These are phyloP conservation scores for Acanthococcus lagerstroemiae DNA, from an alignment of 2,888 invertebrate species.

Conservation along the genomic window DNA sequence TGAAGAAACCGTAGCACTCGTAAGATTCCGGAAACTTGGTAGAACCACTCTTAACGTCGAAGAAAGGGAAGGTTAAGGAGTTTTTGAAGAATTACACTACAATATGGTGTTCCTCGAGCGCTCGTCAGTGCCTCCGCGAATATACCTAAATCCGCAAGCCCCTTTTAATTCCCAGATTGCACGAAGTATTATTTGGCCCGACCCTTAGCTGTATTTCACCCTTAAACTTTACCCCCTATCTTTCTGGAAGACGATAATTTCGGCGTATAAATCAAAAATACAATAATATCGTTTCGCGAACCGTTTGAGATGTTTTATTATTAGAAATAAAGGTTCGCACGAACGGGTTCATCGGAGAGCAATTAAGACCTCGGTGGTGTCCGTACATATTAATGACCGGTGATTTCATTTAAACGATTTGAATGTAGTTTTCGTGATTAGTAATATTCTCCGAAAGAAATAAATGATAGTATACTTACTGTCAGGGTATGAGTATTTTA, in stretches of 20 bases:
- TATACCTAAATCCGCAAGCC: constrained; percentile 21
- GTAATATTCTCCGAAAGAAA: too few species aligned
- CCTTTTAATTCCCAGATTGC: neutral
- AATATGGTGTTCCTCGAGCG: constrained; percentile 28
- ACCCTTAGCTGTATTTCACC: constrained; percentile 20
- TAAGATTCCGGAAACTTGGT: too few species aligned
- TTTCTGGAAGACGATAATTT: constrained; percentile 24
- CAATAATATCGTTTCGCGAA: constrained; percentile 22
- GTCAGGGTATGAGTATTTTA: too few species aligned
- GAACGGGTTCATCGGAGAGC: constrained; percentile 1
- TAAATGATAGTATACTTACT: too few species aligned
- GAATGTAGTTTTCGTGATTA: too few species aligned
- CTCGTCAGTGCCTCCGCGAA: too few species aligned
- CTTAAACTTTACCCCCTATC: constrained; percentile 14
- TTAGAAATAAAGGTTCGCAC: neutral
- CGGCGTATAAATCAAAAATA: constrained; percentile 24
- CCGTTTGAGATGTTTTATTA: constrained; percentile 11
- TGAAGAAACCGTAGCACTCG: too few species aligned
- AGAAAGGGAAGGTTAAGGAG: too few species aligned
- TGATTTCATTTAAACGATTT: too few species aligned
- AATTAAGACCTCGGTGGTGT: constrained; percentile 1
- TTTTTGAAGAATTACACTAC: constrained; percentile 24
- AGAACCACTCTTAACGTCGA: too few species aligned
- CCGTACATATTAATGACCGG: too few species aligned
- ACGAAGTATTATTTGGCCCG: neutral